Evolutionary conservation across 2,888 invertebrate species (phyloP), one percentile per base, ranked within the genome.

Genomic region (Trichacis sp.): DNA sequence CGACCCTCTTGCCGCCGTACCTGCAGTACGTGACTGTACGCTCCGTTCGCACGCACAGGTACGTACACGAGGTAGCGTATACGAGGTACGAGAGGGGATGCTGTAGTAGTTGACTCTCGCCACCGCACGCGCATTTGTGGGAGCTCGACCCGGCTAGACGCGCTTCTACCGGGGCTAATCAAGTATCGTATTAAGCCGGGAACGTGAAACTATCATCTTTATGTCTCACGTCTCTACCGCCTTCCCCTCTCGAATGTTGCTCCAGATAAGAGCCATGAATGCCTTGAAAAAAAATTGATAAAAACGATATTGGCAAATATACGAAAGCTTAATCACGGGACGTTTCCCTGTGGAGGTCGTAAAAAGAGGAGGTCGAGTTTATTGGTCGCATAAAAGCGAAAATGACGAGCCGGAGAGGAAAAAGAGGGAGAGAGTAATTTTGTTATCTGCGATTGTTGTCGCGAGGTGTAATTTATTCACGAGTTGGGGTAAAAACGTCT

Each of bases 111-210:
- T 63, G 56, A 64, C 50, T 54, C 50, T 46, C 43, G n/a, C n/a
- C n/a, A n/a, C 42, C 61, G 38, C 46, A 52, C 29, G 20, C 54
- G 54, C 50, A 58, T 61, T 65, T 68, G 63, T 47, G 60, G 54
- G 36, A 46, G 65, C 65, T 53, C 69, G 70, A 71, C 72, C 70
- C 56, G 45, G 19, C 59, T 48, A 63, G 69, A 71, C 68, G 67
- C 69, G 72, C 67, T 73, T 70, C 60, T 70, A 63, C 63, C 69
- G 63, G 68, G 66, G 74, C 75, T 81, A 81, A 81, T 79, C 77
- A 81, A 81, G 80, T 81, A 79, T 81, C 81, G 73, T 73, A 74
- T 81, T 78, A 75, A 77, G 76, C 73, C 69, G 63, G 78, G 73
- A 80, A 81, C 73, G 62, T 69, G 77, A 81, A 66, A 76, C 56